These are phyloP conservation scores for Zophobas morio DNA, from an alignment of 1,140 invertebrate genomes.

Conservation along the genomic window DNA sequence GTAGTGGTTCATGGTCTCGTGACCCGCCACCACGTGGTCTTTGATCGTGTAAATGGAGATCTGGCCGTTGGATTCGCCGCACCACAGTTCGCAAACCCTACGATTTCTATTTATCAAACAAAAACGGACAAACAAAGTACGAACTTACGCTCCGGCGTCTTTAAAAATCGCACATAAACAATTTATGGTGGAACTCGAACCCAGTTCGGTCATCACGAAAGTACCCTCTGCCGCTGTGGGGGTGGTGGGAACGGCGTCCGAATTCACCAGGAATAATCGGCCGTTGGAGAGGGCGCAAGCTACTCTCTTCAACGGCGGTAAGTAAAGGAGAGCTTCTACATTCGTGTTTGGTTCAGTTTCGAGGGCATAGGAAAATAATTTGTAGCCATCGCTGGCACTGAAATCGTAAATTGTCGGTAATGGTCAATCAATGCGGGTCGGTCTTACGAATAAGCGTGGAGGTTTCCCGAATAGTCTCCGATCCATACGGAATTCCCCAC, in stretches of 20 bases:
- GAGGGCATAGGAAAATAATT: conserved; percentile 73
- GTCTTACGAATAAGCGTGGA: conserved; percentile 82
- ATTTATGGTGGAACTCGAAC: conserved; percentile 75
- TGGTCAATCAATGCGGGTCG: neutral
- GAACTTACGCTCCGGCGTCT: conserved; percentile 67
- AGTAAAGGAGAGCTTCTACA: conserved; percentile 77
- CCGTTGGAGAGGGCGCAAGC: conserved; percentile 82
- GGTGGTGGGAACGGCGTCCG: conserved; percentile 73
- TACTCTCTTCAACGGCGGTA: conserved; percentile 78
- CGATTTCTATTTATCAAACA: conserved; percentile 27
- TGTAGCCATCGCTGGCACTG: conserved; percentile 70
- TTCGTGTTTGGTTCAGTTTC: conserved; percentile 71
- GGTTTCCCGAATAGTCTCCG: conserved; percentile 84
- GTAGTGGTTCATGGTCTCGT: conserved; percentile 75
- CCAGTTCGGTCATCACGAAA: conserved; percentile 85
- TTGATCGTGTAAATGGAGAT: conserved; percentile 78
- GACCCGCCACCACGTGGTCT: conserved; percentile 74
- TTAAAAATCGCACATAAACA: conserved; percentile 71
- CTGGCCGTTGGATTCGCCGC: conserved; percentile 81
- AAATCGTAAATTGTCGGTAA: conserved; percentile 51
- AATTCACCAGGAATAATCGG: conserved; percentile 80
- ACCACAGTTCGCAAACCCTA: conserved; percentile 80
- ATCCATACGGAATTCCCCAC: conserved; percentile 86
- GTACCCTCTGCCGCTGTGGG: conserved; percentile 77
- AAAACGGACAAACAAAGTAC: neutral